Conservation (phyloP, 2,113 vertebrate genomes). For the Neoarius graeffei region DNA sequence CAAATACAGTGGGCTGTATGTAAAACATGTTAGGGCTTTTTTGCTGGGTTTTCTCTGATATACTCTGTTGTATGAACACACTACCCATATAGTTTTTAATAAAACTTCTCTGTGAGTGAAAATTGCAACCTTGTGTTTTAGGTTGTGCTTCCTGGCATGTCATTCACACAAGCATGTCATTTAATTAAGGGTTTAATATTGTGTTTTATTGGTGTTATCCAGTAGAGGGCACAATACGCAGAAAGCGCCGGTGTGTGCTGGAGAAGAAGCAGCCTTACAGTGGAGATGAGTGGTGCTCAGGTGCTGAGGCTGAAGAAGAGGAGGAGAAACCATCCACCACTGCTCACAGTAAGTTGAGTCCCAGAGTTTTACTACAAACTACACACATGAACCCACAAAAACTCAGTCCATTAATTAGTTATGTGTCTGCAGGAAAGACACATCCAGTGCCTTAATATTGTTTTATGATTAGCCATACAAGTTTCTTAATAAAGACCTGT, state of each 20-base stretch:
- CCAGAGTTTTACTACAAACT: neutral
- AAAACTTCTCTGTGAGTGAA: neutral
- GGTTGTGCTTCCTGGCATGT: neutral
- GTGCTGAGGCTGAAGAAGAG: conserved; percentile 92
- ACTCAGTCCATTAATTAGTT: neutral
- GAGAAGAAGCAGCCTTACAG: conserved; percentile 97
- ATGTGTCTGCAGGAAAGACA: neutral
- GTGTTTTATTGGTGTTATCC: conserved; percentile 43
- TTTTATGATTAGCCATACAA: neutral
- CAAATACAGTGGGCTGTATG: neutral
- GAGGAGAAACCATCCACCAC: conserved; percentile 84
- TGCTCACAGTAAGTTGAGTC: conserved; percentile 82
- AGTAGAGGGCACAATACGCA: conserved; percentile 85
- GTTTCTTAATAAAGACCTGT: neutral
- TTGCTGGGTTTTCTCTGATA: neutral
- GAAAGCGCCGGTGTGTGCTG: conserved; percentile 93
- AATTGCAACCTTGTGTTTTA: neutral
- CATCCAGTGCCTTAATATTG: neutral
- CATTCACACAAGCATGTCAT: neutral
- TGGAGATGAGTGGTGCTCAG: conserved; percentile 98
- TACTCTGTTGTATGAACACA: neutral
- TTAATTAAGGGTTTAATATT: neutral
- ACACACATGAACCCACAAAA: neutral
- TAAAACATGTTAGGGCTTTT: neutral
- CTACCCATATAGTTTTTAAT: neutral